Percentiles rank a stretch among this genome's conserved stretches.
Evolutionary conservation across 2,888 invertebrate species (phyloP).

Genomic region (Drosophila yooni): DNA sequence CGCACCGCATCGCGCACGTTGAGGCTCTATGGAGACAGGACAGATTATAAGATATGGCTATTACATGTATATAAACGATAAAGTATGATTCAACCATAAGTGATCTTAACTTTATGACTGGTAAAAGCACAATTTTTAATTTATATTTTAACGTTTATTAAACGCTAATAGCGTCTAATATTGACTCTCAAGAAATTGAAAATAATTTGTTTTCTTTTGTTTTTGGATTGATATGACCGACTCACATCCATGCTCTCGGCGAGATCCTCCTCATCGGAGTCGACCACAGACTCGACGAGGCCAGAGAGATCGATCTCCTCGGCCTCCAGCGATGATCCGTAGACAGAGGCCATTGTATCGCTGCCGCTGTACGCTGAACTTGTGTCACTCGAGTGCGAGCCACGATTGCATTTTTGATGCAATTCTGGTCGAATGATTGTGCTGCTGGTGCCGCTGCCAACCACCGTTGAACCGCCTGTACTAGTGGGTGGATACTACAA

Average conservation of each 20-base stretch:
- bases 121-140: not conserved
- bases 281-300: slow-evolving; percentile 97
- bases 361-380: slow-evolving; percentile 98
- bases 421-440: slow-evolving; percentile 87
- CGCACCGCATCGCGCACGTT: slow-evolving; percentile 97
- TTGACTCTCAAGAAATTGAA: not conserved
- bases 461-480: slow-evolving; percentile 41
- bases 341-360: slow-evolving; percentile 97
- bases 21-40: slow-evolving; percentile 87
- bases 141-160: not conserved
- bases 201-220: not conserved
- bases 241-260: slow-evolving; percentile 94
- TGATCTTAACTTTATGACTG: not conserved
- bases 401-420: slow-evolving; percentile 93
- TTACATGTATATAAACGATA: not conserved
- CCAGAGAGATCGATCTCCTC: slow-evolving; percentile 96
- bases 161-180: not conserved
- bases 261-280: slow-evolving; percentile 96
- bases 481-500: slow-evolving; percentile 61
- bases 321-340: slow-evolving; percentile 92
- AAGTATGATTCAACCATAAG: not conserved
- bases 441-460: slow-evolving; percentile 52
- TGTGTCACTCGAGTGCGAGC: slow-evolving; percentile 96
- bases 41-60: not conserved
- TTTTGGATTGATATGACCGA: slow-evolving; percentile 60